Base-by-base conservation (phyloP, 1,140 invertebrate genomes). In the Drosophila tropicalis region DNA sequence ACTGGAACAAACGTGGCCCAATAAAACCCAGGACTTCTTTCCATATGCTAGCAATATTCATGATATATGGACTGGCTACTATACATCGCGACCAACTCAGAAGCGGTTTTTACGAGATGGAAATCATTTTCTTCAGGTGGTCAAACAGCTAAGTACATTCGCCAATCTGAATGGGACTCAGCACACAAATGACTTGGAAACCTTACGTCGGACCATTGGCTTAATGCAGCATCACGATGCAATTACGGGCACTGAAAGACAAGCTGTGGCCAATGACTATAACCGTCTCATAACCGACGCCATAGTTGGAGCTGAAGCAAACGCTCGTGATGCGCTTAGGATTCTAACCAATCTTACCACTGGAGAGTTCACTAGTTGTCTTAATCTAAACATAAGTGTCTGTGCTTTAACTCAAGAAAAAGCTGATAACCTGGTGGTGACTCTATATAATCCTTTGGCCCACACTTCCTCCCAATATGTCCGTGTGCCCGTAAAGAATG, bases 31-130 rank as follows among this genome's bases (percentile, higher is more conserved):
- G 79, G 97, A 98, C 79, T 99, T 98, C 93, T 98, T 98, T 81
- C 98, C 98, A 0, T 99, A 99, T 92, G 95, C 97, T 0, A 96
- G 95, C 67, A 95, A 96, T 80, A 93, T 94, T 1, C 95, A 98
- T 80, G 29, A 93, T 95, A 0, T 98, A 95, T 99, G 98, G 98
- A 98, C 97, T 0, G 98, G 98, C 0, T 99, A 98, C 91, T 99
- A 97, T 90, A 97, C 97, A 0, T 99, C 98, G 0, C 94, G 97
- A 57, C 96, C 97, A 10, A 95, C 97, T 0, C 93, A 97, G 0
- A 98, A 98, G 82, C 94, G 95, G 55, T 96, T 94, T 85, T 96
- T 97, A 74, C 93, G 97, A 47, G 91, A 95, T 64, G 95, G 95
- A 1, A 98, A 98, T 85, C 96, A 96, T 82, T 95, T 96, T 60